These are phyloP conservation scores for Imbricaverruca yamaguchii DNA, from an alignment of 2,888 invertebrate genomes.

Conservation along the genomic window DNA sequence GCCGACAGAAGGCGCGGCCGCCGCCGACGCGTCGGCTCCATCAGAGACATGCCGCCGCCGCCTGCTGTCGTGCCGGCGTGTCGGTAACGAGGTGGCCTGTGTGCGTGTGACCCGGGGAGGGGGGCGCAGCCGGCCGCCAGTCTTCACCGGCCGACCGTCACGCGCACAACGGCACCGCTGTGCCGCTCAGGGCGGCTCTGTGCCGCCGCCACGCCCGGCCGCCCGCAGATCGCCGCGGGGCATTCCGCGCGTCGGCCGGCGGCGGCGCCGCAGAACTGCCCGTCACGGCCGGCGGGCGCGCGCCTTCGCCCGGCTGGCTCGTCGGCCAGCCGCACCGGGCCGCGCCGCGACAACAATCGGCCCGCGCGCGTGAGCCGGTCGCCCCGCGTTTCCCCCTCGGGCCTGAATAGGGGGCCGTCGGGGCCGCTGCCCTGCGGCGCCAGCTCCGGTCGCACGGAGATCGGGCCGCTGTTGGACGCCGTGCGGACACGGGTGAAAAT, in stretches of 20 bases:
- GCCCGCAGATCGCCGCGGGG: constrained; percentile 7
- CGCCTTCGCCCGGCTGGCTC: no score
- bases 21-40: neutral
- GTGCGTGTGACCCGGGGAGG: neutral
- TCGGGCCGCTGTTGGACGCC: no score
- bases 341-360: no score
- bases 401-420: no score
- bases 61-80: neutral
- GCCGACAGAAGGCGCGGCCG: neutral
- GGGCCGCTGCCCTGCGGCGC: no score
- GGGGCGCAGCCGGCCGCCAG: neutral
- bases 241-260: neutral
- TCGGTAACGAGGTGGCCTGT: neutral
- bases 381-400: no score
- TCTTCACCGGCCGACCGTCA: neutral
- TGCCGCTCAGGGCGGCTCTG: neutral
- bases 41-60: neutral
- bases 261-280: no score
- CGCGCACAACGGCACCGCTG: neutral
- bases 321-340: no score
- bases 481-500: no score
- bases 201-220: constrained; percentile 14
- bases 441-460: no score
- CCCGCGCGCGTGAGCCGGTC: no score
- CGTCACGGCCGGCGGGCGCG: no score